Percentiles rank a stretch among this genome's conserved stretches.
These are phyloP conservation scores for Choloepus hoffmanni DNA, from an alignment of 2,113 vertebrate genomes.

Conservation along the genomic window DNA sequence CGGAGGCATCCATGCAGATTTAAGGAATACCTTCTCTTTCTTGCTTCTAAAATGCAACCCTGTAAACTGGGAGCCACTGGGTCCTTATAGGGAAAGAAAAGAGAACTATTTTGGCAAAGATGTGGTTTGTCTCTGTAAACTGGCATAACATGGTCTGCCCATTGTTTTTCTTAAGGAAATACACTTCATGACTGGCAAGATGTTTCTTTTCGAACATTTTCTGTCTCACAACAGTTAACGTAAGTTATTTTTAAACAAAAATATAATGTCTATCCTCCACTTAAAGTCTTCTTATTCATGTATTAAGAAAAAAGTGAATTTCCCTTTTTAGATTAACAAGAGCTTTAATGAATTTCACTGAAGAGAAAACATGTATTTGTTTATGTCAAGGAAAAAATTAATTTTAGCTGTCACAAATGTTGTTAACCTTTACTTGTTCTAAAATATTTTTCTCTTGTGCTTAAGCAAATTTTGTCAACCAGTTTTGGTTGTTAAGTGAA, in stretches of 20 bases:
- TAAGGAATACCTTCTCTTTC: not conserved
- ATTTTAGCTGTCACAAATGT: conserved; percentile 14
- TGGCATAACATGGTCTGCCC: not conserved
- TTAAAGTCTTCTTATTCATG: not conserved
- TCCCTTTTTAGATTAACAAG: conserved; percentile 16
- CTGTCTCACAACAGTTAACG: conserved; percentile 1
- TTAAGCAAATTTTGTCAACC: conserved; percentile 52
- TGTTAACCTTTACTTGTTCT: not conserved
- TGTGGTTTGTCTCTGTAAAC: not conserved
- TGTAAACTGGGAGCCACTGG: not conserved
- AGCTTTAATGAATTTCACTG: conserved; percentile 33
- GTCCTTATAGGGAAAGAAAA: not conserved
- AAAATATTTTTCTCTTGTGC: conserved; percentile 57
- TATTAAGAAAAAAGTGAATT: not conserved
- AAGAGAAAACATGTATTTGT: not conserved
- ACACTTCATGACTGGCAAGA: not conserved
- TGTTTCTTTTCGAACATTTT: not conserved
- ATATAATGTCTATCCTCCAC: not conserved
- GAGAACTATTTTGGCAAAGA: not conserved
- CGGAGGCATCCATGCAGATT: not conserved
- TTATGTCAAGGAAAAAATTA: not conserved
- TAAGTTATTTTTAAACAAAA: conserved; percentile 37
- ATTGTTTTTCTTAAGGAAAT: not conserved
- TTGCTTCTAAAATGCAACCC: not conserved
- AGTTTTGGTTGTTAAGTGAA: conserved; percentile 46